Evolutionary conservation across 1,140 invertebrate genomes (phyloP).

Genomic region (Brachionus calyciflorus): DNA sequence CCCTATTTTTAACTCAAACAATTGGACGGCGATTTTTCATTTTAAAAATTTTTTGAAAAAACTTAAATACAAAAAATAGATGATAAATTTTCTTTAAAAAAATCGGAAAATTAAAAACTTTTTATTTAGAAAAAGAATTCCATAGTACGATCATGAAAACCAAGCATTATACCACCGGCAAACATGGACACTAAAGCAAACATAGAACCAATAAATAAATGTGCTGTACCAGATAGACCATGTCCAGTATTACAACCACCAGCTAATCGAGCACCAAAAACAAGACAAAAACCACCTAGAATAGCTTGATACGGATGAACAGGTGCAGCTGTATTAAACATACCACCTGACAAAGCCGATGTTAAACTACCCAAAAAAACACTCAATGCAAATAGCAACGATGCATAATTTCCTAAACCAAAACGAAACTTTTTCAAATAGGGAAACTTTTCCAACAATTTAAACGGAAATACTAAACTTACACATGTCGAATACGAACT

Average conservation of each 20-base stretch:
- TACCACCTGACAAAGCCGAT: not conserved
- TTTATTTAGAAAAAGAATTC: too few relatives aligned
- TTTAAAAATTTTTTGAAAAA: too few relatives aligned
- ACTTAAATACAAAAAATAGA: too few relatives aligned
- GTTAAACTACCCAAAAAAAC: not conserved
- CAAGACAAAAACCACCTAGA: conserved; percentile 18
- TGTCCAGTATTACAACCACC: conserved; percentile 41
- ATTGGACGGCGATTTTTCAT: too few relatives aligned
- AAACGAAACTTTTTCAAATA: not conserved
- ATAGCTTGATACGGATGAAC: not conserved
- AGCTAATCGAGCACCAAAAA: conserved; percentile 33
- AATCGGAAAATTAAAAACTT: too few relatives aligned
- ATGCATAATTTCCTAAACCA: not conserved
- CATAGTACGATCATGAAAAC: not conserved
- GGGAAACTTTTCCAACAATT: not conserved
- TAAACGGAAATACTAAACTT: not conserved
- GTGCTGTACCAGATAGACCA: conserved; percentile 9
- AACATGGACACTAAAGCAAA: conserved; percentile 25
- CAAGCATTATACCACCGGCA: conserved; percentile 9
- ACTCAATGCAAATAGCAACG: not conserved
- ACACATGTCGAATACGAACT: not conserved
- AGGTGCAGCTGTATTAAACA: not conserved
- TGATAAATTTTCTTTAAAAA: too few relatives aligned
- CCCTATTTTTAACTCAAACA: too few relatives aligned
- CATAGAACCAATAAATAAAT: conserved; percentile 15